Evolutionary conservation across 2,888 invertebrate genomes (phyloP), one percentile per base, ranked within the genome.

Genomic region (Metalampra italica): DNA sequence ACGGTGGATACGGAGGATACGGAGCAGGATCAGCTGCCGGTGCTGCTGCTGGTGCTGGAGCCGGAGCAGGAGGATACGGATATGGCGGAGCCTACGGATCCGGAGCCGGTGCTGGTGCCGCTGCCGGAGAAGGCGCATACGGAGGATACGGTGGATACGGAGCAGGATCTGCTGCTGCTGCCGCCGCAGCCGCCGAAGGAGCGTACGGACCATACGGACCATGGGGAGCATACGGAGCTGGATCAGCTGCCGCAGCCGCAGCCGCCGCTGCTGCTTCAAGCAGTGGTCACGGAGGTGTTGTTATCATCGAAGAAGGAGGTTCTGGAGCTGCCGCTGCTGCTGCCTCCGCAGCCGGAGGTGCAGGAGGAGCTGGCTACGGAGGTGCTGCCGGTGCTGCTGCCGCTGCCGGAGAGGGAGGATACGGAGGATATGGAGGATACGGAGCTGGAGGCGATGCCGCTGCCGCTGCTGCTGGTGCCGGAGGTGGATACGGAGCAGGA

Each of bases 71-170:
- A 36, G 32, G n/a, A 43, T 9, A 44, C 9, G 46, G 46, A 36
- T 34, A 32, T 41, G 14, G n/a, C n/a, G 41, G 47, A 43, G 43
- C 7, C 43, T 30, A 47, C 22, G 46, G 46, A 46, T 15, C 44
- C 39, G 38, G 13, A 29, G 9, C 12, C 13, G 38, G 7, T 13
- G 38, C 44, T 43, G 38, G 13, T 11, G 9, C 12, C 13, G 38
- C 8, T 13, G 38, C 38, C 9, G 40, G 22, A 22, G 22, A 2
- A 15, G 38, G 12, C 7, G 45, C 46, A 44, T 34, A 51, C 38
- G 53, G 12, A n/a, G 45, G 48, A 44, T 34, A 51, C 38, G 53
- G 52, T 43, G 45, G 12, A 32, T 13, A 14, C 22, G 41, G 41
- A 29, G 11, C 15, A 11, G 45, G 39, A 29, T n/a, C 37, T 29